phyloP scores from a whole-genome alignment of 2,113 vertebrate species.

The Beaufortia kweichowensis region DNA sequence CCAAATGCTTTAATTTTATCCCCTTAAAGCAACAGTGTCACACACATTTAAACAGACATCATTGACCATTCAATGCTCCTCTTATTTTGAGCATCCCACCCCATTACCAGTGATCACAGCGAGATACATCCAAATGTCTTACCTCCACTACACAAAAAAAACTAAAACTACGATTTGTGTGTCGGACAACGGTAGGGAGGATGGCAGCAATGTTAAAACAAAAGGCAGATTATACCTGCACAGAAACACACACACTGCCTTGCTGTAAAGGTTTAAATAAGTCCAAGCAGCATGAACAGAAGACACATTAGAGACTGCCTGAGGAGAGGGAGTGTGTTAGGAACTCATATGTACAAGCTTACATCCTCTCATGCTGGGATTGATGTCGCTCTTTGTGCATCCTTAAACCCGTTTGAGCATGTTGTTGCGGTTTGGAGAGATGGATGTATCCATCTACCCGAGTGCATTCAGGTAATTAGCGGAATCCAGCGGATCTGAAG shows the following conservation, averaged over 20 bases:
- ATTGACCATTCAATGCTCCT: too few relatives aligned
- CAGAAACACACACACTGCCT: neutral
- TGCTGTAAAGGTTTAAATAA: neutral
- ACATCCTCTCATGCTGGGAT: slow-evolving; percentile 7
- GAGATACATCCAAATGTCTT: neutral
- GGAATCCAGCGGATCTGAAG: neutral
- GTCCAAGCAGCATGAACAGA: neutral
- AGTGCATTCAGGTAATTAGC: slow-evolving; percentile 29
- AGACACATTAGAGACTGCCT: slow-evolving; percentile 11
- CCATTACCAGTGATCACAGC: neutral
- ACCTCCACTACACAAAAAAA: neutral
- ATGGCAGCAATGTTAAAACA: neutral
- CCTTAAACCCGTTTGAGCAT: neutral
- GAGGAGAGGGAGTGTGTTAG: neutral
- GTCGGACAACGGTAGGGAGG: neutral
- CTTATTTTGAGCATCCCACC: neutral
- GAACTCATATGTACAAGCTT: slow-evolving; percentile 15
- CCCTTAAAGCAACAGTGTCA: too few relatives aligned
- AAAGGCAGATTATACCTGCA: neutral
- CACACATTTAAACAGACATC: too few relatives aligned
- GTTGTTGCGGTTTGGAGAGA: slow-evolving; percentile 15
- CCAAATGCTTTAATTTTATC: too few relatives aligned
- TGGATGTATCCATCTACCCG: neutral
- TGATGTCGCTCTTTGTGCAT: neutral
- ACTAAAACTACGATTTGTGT: neutral